Base-by-base conservation (phyloP, 1,140 invertebrate species). In the Bombus huntii region DNA sequence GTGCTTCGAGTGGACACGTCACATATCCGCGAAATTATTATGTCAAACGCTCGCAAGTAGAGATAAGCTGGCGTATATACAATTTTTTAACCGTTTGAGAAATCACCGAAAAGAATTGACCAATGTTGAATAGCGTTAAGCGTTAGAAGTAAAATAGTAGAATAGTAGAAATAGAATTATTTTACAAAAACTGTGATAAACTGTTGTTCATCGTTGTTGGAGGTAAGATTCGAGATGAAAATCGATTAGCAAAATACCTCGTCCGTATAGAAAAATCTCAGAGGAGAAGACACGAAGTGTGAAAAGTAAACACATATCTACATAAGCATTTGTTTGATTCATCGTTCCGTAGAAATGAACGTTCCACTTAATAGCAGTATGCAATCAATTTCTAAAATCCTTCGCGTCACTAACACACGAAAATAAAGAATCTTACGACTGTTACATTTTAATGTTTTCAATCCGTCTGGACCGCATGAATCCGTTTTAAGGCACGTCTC, bases 11-110 rank as follows among this genome's bases (percentile, higher is more conserved):
- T 74, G 78, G 62, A 71, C 83, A 28, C 79, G 74, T 74, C 73
- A 77, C 74, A 78, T n/a, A 66, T 83, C 71, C 59, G 74, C 39
- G 53, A 68, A 34, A 37, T 83, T 80, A 87, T 88, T 87, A 83
- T 74, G 70, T 88, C 47, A 77, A 77, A 65, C 42, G 42, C 75
- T 80, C 72, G 73, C 44, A 44, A 79, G n/a, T n/a, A 22, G 74
- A 62, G 53, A 31, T 59, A 72, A 10, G 22, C 68, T 25, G 22
- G 1, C 10, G 22, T 22, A 25, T 28, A 25, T 34, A 34, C 18
- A 8, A n/a, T 31, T 31, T 65, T 31, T 65, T 9, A 31, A 34
- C 15, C 31, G 6, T 68, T 34, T 34, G 31, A 68, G 18, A 53
- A 53, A 53, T 53, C 31, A 1, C 15, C 66, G 5, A 12, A 28